Evolutionary conservation across 2,797 vertebrate species (phyloP), one percentile per base, ranked within the genome.

Genomic region (Phoxinus dragarum): DNA sequence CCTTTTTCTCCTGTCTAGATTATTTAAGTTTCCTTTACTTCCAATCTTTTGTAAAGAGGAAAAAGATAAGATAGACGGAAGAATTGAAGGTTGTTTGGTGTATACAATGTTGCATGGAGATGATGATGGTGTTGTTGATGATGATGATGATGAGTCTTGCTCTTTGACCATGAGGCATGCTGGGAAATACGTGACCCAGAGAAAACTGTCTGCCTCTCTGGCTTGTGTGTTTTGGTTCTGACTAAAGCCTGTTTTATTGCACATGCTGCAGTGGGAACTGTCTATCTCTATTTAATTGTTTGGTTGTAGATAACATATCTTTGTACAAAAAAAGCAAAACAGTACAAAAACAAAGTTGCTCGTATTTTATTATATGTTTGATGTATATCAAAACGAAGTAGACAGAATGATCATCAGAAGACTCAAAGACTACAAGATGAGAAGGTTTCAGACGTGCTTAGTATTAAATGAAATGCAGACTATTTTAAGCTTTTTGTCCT

Each of bases 91-190:
- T 86, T 90, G 83, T 84, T 90, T 91, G 87, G 82, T 93, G 84
- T 92, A 91, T 89, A 88, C 88, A 91, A 88, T 93, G 91, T 93
- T 96, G 96, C 95, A 96, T 96, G 96, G 93, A 78, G 91, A 73
- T 61, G 64, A 66, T 66, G 61, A 7, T 52, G 44, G 7, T 75
- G 91, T 82, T 91, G 92, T 90, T 49, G 42, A 17, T 74, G 91
- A 85, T 91, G 92, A 92, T 91, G 76, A 92, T 88, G 89, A 83
- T 87, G 88, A 90, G 92, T 91, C 92, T 94, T 93, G 95, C 93
- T 94, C 90, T 89, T 90, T 89, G 89, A 90, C 86, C 86, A 92
- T 86, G 87, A 93, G 94, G 96, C 95, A 96, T 96, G 96, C 94
- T 94, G 85, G 91, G 91, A 93, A 93, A 92, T 92, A 92, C 93